Evolutionary conservation across 2,113 vertebrate genomes (phyloP), one percentile per base, ranked within the genome.

Genomic region (Percina caprodes): DNA sequence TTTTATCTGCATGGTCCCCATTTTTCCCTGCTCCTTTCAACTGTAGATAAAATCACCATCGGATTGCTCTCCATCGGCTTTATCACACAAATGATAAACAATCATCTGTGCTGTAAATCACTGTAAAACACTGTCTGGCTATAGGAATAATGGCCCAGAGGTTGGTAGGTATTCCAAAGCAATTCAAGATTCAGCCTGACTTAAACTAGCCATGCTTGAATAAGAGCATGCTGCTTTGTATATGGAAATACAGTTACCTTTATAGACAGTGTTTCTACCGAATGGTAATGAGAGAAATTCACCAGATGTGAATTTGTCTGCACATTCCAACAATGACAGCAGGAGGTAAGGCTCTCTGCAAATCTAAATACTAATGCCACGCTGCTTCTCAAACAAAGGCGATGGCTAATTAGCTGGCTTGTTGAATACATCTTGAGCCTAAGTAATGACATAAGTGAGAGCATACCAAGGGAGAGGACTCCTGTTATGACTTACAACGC

Each of bases 291-390:
- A 69, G 58, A 72, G 74, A 86, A 74, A 86, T 83, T 73, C 61
- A 71, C 71, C 81, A 85, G 86, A 74, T 77, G 69, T 72, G 87
- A 85, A 71, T 83, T 69, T 77, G 83, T 85, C 76, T 59, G 62
- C n/a, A 24, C n/a, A 74, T 52, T 70, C 59, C 51, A 66, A 81
- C 66, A 82, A 59, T 80, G 72, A 74, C 65, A 79, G 84, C 73
- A 86, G 87, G 75, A 87, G 79, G 79, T 83, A 74, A 87, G 62
- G 55, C 69, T 85, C 55, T 59, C 18, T 30, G 72, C 77, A 92
- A 86, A 94, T 93, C 87, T 93, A 91, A 92, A 94, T 95, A 93
- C 83, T 89, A 92, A 94, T 94, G 80, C 81, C 77, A 86, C 80
- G 65, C 84, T 70, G 78, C 67, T 83, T 71, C 80, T 92, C 74